Evolutionary conservation across 1,140 invertebrate genomes (phyloP), one percentile per base, ranked within the genome.

Genomic region (Eumaeus atala): DNA sequence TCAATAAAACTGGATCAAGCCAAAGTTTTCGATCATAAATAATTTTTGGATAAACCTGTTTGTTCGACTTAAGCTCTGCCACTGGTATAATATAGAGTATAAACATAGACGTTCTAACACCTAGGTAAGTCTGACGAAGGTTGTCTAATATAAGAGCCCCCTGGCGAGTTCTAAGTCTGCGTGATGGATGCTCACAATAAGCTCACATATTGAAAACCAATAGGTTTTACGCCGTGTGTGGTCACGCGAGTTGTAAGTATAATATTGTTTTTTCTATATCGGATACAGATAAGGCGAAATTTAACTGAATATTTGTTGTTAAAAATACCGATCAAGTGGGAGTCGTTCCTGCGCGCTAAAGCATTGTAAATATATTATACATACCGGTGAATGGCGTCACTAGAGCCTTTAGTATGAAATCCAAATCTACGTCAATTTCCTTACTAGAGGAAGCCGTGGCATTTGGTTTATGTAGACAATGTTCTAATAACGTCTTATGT

Each of bases 121-220:
- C 61, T 59, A 59, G 58, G 47, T 63, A 59, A 63, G 58, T 51
- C 62, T 65, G 77, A 77, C 69, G 68, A 74, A 76, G 77, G 76
- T 85, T 77, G 75, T 84, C 77, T 84, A 83, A 87, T 87, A 87
- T 77, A 83, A 70, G 71, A 74, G 75, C 70, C 81, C 83, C 83
- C 83, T 58, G 77, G 51, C 58, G 81, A 49, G 79, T 58, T n/a
- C n/a, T 75, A 75, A 79, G 78, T 75, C 79, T 63, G 55, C 63
- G 65, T 84, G 81, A 87, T 84, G 67, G 81, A 87, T 77, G 73
- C 70, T 67, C 72, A 72, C 65, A 80, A 72, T 87, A 28, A 28
- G 21, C 21, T 28, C 21, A 28, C 21, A 28, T 28, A 87, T 87
- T 84, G 81, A 82, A 80, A 79, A 81, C 72, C 76, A 78, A 83